Evolutionary conservation across 2,113 vertebrate species (phyloP), one percentile per base, ranked within the genome.

Genomic region (Oryzias woworae): DNA sequence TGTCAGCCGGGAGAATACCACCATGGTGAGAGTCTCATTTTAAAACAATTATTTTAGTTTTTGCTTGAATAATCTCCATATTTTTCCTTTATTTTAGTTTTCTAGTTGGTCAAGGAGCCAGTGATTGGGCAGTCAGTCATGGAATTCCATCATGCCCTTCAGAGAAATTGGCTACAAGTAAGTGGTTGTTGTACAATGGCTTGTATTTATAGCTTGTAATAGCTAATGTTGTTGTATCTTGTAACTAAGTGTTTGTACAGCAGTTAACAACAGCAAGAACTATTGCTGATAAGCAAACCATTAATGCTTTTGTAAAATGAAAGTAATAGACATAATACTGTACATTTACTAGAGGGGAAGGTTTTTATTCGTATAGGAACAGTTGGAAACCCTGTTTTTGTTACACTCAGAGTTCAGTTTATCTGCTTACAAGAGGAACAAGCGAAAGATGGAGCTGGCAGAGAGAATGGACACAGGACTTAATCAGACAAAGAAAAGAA

Each of bases 361-460:
- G 28, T 8, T 26, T 61, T 18, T 14, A 14, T 26, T 47, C 23
- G 22, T 23, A 7, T 45, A 26, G 16, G n/a, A 52, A 7, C 2
- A 50, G 5, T 53, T 4, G 3, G 48, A 20, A 49, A 36, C 45
- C 0, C 0, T 54, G 59, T 7, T 77, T 66, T 60, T 77, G 24
- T 66, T 23, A n/a, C 59, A 20, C 55, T 16, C 87, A 99, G 96
- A 96, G 82, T 97, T 98, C 90, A 99, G 97, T 90, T 91, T 99
- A 88, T 97, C 97, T 83, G 97, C 96, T 44, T 99, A 97, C 91
- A 98, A 94, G 91, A 95, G 96, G 90, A 99, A 99, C 90, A 99
- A 98, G 85, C 92, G 96, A 83, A 99, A 99, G 91, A 93, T 99
- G 93, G 96, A 98, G 83, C 83, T 99, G 80, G 97, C 97, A 13